Conservation (phyloP, 2,888 invertebrate species). For the Philopedon plagiatum region DNA sequence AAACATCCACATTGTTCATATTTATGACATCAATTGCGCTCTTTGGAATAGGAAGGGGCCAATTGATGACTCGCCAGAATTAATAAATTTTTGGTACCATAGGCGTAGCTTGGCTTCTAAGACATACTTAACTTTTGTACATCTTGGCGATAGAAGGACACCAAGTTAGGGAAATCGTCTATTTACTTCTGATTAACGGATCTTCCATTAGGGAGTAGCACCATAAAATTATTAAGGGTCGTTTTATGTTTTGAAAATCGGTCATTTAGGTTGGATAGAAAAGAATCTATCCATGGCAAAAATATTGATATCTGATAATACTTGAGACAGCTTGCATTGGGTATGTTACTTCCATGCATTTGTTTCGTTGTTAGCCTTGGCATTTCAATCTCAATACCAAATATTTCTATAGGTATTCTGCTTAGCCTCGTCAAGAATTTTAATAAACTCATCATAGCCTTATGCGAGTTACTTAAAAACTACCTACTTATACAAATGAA, state of each 20-base stretch:
- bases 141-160: background rate
- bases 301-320: background rate
- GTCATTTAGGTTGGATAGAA: too few species aligned
- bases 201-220: background rate
- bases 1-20: too few species aligned
- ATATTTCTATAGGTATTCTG: background rate
- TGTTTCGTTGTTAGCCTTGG: background rate
- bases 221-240: background rate
- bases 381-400: background rate
- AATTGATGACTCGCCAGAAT: too few species aligned
- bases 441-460: background rate
- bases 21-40: too few species aligned
- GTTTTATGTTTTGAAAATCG: too few species aligned
- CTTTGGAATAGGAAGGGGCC: too few species aligned
- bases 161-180: background rate
- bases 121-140: too few species aligned
- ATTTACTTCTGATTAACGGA: background rate
- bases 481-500: too few species aligned
- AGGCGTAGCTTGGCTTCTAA: too few species aligned
- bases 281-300: too few species aligned
- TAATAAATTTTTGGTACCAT: too few species aligned
- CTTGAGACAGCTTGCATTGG: background rate
- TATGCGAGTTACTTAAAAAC: too few species aligned
- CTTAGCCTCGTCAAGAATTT: background rate
- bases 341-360: background rate